Base-by-base conservation (phyloP, 1,140 invertebrate genomes). In the Armadillidium nasatum region DNA sequence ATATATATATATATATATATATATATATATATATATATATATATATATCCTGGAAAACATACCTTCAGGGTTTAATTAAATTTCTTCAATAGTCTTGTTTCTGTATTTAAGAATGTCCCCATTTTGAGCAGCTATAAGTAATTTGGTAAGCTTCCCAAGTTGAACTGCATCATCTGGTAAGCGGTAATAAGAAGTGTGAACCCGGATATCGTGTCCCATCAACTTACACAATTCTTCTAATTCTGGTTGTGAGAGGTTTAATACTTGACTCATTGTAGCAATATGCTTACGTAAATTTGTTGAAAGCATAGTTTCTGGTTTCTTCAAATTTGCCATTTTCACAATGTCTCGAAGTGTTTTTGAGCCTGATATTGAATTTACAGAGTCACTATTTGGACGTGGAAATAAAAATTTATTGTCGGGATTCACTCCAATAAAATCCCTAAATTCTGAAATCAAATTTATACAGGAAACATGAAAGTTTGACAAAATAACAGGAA, bases 241-340 rank as follows among this genome's bases (percentile, higher is more conserved):
- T 7, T 72, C 71, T 1, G 44, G 6, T 33, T 22, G 11, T 43
- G n/a, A 46, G 0, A 72, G 22, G 19, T 72, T 72, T 6, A 72
- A 23, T 10, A 72, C 33, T 23, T 72, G 71, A n/a, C 44, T 46
- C 71, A 72, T 50, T 10, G 71, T 72, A 0, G 71, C 71, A 0
- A 72, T 72, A 7, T 72, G 71, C 21, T 43, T 72, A 0, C 71
- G 71, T n/a, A 72, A 23, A n/a, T 72, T 72, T 10, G 71, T 23
- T 2, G 71, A 72, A 19, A 50, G 44, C 15, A 72, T 72, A 21
- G 33, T 50, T 72, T 72, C 71, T 0, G 71, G 71, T 19, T 21
- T 44, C 21, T 50, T 46, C 11, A 46, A 19, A 6, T 23, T 22
- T 21, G n/a, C 71, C 19, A 3, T 13, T 15, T 60, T 3, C 11